Conservation (phyloP, 2,888 invertebrate genomes). For the Erpobdella octoculata region DNA sequence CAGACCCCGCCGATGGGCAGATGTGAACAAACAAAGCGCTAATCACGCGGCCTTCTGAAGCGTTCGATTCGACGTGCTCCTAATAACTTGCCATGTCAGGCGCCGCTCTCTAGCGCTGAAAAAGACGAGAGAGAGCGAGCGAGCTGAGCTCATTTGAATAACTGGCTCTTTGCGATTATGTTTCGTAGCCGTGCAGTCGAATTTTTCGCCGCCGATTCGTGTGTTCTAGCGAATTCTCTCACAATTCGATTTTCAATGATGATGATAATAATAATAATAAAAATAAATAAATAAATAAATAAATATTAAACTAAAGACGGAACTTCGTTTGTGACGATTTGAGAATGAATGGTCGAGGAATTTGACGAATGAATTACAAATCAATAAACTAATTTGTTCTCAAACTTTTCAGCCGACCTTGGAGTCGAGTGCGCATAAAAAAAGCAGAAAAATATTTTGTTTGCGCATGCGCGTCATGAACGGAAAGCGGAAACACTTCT, state of each 20-base stretch:
- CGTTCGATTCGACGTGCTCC: constrained; percentile 6
- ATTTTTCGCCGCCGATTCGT: too few relatives aligned
- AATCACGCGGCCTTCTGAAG: constrained; percentile 7
- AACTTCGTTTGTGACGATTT: too few relatives aligned
- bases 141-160: constrained; percentile 11
- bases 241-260: too few relatives aligned
- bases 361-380: background rate
- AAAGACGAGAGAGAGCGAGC: too few relatives aligned
- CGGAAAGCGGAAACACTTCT: constrained; percentile 6
- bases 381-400: too few relatives aligned
- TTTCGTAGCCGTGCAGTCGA: too few relatives aligned
- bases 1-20: constrained; percentile 1
- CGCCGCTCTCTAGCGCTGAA: background rate
- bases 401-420: background rate
- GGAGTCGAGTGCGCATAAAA: background rate
- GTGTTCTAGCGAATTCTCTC: too few relatives aligned
- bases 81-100: constrained; percentile 8
- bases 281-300: too few relatives aligned
- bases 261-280: too few relatives aligned
- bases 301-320: too few relatives aligned
- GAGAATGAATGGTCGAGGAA: background rate
- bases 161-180: background rate
- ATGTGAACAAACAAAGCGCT: constrained; percentile 4
- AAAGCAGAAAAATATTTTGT: background rate
- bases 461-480: constrained; percentile 6